phyloP scores from a whole-genome alignment of 2,888 invertebrate species.

The Macrophya annulata region DNA sequence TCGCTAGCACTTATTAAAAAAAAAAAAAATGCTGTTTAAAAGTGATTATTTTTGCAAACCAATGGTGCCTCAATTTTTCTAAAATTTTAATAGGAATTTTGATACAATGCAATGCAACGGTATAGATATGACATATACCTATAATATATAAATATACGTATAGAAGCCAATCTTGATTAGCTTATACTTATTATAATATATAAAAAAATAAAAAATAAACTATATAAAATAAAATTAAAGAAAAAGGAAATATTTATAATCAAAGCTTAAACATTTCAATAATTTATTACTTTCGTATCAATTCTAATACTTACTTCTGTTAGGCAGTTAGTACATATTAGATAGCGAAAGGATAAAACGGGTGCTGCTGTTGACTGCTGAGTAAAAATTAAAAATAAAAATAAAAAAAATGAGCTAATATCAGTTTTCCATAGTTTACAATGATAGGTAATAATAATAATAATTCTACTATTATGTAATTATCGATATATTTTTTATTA shows the following conservation, averaged over 20 bases:
- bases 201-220: background rate
- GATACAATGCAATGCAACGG: constrained; percentile 10
- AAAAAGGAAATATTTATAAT: background rate
- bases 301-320: background rate
- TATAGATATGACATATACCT: background rate
- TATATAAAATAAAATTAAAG: background rate
- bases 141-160: background rate
- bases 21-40: background rate
- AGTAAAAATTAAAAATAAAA: too few relatives aligned
- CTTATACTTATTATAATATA: background rate
- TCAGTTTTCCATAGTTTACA: background rate
- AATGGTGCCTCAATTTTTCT: constrained; percentile 69
- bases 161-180: background rate
- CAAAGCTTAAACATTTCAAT: background rate
- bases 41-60: constrained; percentile 59
- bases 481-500: constrained; percentile 55
- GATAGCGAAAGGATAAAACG: background rate
- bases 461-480: constrained; percentile 26
- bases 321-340: background rate
- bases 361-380: constrained; percentile 1
- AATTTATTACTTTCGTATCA: background rate
- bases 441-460: background rate
- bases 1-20: background rate
- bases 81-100: constrained; percentile 28
- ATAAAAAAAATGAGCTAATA: background rate